Evolutionary conservation across 2,113 vertebrate genomes (phyloP).

Genomic region (Boulengeromyrus knoepffleri): DNA sequence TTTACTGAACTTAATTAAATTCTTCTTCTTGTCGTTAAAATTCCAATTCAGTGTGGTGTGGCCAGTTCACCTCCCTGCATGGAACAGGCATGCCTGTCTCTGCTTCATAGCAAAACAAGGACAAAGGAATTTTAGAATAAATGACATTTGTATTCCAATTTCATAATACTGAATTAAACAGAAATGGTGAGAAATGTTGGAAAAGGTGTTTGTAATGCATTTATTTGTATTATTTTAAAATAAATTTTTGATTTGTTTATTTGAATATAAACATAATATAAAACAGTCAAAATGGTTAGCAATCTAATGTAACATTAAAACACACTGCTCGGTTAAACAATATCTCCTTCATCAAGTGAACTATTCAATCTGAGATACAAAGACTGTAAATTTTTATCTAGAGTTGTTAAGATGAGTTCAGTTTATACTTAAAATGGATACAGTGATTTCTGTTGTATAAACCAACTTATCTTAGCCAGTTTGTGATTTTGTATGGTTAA

Average conservation of each 20-base stretch:
- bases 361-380: not conserved
- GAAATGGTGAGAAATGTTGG: not conserved
- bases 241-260: not conserved
- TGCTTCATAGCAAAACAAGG: too few species aligned
- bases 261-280: not conserved
- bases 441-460: not conserved
- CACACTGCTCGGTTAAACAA: not conserved
- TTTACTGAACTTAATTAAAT: too few species aligned
- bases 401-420: not conserved
- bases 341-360: not conserved
- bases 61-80: too few species aligned
- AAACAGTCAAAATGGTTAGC: not conserved
- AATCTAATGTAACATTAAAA: not conserved
- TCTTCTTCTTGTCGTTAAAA: too few species aligned
- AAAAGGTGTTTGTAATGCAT: not conserved
- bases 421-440: not conserved
- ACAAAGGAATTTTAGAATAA: not conserved
- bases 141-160: not conserved
- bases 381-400: not conserved
- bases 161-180: not conserved
- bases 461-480: not conserved
- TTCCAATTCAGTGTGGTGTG: too few species aligned
- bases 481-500: not conserved
- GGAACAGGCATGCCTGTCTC: too few species aligned
- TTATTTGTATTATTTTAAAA: too few species aligned